Evolutionary conservation across 2,888 invertebrate genomes (phyloP).

Genomic region (Sphaerophoria rueppellii): DNA sequence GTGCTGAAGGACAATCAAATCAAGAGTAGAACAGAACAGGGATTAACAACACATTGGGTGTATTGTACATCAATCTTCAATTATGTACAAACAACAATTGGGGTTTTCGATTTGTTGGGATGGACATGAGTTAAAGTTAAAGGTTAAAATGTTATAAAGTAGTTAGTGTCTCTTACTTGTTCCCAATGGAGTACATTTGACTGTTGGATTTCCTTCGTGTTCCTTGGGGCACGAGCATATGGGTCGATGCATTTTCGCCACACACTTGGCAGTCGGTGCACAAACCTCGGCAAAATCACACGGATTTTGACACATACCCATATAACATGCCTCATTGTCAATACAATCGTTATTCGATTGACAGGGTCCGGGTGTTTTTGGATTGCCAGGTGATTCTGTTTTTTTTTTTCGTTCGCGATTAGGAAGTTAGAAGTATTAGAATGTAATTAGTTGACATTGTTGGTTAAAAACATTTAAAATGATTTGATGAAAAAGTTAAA

Average conservation of each 20-base stretch:
- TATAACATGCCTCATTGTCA: constrained; percentile 91
- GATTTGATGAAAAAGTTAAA: constrained; percentile 50
- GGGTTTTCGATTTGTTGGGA: background rate
- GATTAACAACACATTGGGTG: constrained; percentile 48
- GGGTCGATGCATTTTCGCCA: constrained; percentile 91
- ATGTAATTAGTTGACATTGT: constrained; percentile 54
- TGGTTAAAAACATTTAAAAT: constrained; percentile 51
- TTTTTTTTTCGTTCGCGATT: constrained; percentile 75
- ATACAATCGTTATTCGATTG: constrained; percentile 92
- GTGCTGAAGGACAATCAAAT: constrained; percentile 30
- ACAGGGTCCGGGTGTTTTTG: constrained; percentile 90
- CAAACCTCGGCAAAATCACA: constrained; percentile 92
- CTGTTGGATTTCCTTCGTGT: constrained; percentile 91
- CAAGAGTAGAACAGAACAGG: background rate
- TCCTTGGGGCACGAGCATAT: constrained; percentile 91
- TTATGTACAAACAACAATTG: background rate
- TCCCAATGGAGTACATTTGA: constrained; percentile 89
- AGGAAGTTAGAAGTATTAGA: constrained; percentile 52
- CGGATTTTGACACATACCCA: constrained; percentile 91
- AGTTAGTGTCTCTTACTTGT: constrained; percentile 86
- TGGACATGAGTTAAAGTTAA: constrained; percentile 25
- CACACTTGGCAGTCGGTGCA: constrained; percentile 89
- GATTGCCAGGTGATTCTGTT: constrained; percentile 88
- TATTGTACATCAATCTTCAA: constrained; percentile 42
- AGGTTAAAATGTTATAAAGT: constrained; percentile 33